Evolutionary conservation across 2,113 vertebrate genomes (phyloP).

Genomic region (Syrmaticus mikado): DNA sequence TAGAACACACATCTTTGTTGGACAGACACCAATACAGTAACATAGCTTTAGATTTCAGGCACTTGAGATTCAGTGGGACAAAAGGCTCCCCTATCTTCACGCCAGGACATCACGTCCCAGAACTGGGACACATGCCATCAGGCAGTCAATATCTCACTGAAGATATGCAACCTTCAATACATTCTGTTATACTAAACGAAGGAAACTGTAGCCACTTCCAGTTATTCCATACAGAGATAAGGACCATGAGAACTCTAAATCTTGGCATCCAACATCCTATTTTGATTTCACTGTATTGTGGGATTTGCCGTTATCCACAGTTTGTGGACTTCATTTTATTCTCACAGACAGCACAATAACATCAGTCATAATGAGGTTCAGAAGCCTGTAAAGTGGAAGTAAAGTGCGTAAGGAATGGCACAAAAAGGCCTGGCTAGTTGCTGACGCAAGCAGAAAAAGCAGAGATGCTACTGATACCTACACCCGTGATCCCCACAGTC

Average conservation of each 20-base stretch:
- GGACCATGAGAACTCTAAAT: conserved; percentile 52
- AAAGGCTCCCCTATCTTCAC: conserved; percentile 55
- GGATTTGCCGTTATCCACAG: conserved; percentile 51
- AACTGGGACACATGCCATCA: conserved; percentile 48
- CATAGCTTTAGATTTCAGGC: conserved; percentile 68
- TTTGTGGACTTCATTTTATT: neutral
- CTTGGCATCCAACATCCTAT: conserved; percentile 43
- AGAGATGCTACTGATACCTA: neutral
- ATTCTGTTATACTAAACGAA: neutral
- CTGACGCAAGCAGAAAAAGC: neutral
- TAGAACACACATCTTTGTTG: conserved; percentile 77
- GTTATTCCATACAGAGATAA: conserved; percentile 52
- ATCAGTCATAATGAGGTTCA: conserved; percentile 22
- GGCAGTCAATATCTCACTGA: conserved; percentile 29
- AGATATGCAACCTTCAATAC: conserved; percentile 30
- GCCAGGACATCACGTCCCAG: conserved; percentile 42
- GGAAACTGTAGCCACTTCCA: conserved; percentile 52
- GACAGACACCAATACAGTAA: conserved; percentile 73
- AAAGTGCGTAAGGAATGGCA: neutral
- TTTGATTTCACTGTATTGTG: conserved; percentile 41
- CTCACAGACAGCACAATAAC: neutral
- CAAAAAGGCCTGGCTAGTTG: neutral
- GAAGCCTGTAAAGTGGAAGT: neutral
- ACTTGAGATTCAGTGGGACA: conserved; percentile 49
- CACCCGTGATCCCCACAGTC: neutral